Evolutionary conservation across 2,797 vertebrate species (phyloP).

Genomic region (Phyllotis vaccarum): DNA sequence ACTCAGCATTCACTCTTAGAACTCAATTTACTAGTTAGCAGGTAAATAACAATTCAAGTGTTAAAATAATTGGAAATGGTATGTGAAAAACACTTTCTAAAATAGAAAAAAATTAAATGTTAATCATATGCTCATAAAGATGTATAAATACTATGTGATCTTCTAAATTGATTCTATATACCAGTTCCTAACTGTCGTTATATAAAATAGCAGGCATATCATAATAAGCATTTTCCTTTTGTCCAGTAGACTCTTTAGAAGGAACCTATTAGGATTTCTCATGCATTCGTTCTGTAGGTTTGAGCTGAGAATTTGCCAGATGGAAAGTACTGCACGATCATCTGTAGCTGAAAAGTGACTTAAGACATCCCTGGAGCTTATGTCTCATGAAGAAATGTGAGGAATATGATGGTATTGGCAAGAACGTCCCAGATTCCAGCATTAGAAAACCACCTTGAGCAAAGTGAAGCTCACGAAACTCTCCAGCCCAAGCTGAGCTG

Average conservation of each 20-base stretch:
- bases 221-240: neutral
- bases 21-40: neutral
- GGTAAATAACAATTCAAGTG: neutral
- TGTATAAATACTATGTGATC: neutral
- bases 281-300: neutral
- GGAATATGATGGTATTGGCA: neutral
- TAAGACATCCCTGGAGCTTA: neutral
- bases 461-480: neutral
- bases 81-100: neutral
- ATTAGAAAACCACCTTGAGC: neutral
- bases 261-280: neutral
- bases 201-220: neutral
- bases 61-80: neutral
- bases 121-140: conserved; percentile 25
- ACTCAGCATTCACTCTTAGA: neutral
- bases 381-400: neutral
- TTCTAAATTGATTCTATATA: neutral
- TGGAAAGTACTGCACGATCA: neutral
- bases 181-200: neutral
- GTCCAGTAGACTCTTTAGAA: neutral
- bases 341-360: neutral
- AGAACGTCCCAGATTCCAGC: neutral
- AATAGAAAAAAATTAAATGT: conserved; percentile 13
- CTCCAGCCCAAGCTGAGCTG: neutral
- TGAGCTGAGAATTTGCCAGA: neutral